phyloP scores from a whole-genome alignment of 2,113 vertebrate species.

The Macaca fascicularis region T2T-MFA8v1.1 NC_088386.1:78127001-78127500 shows the following conservation, averaged over 20 bases:
- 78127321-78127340: background rate
- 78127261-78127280: background rate
- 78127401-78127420: background rate
- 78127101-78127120: background rate
- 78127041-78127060: background rate
- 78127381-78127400: background rate
- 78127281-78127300: background rate
- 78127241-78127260: background rate
- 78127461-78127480: background rate
- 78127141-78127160: background rate
- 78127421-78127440: background rate
- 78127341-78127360: background rate
- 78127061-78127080: background rate
- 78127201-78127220: background rate
- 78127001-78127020: background rate
- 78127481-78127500: background rate
- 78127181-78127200: background rate
- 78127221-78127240: background rate
- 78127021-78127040: background rate
- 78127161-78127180: background rate
- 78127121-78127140: background rate
- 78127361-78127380: background rate
- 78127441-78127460: conserved; percentile 2
- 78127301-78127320: background rate
- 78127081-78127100: background rate